Conservation (phyloP, 2,888 invertebrate genomes). For the Chironomus tentans region DNA sequence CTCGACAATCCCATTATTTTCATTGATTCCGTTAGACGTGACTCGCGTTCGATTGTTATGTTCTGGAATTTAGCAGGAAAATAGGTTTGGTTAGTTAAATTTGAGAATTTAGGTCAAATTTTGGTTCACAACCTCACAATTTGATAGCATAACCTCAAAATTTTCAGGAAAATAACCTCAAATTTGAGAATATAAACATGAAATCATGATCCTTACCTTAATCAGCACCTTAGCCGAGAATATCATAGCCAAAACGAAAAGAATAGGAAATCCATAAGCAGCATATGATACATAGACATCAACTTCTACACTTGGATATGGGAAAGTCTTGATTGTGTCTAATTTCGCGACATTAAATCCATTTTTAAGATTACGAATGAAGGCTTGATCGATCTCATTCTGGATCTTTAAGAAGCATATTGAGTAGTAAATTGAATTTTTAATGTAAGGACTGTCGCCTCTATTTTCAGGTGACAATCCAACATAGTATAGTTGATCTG, state of each 20-base stretch:
- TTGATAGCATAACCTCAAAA: neutral
- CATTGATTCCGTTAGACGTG: conserved; percentile 70
- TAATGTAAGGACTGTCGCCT: neutral
- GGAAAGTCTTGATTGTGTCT: conserved; percentile 47
- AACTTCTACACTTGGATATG: conserved; percentile 59
- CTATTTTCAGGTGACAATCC: neutral
- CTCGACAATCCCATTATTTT: conserved; percentile 82
- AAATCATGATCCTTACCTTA: conserved; percentile 38
- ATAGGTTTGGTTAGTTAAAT: too few species aligned
- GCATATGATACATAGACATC: conserved; percentile 59
- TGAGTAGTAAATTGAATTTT: conserved; percentile 48
- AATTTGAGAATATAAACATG: neutral
- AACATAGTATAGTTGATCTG: conserved; percentile 47
- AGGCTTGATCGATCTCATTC: conserved; percentile 46
- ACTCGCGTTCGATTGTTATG: conserved; percentile 53
- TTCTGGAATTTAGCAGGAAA: neutral
- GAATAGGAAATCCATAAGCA: conserved; percentile 58
- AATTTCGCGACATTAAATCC: conserved; percentile 33
- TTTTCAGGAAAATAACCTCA: neutral
- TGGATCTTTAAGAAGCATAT: conserved; percentile 62
- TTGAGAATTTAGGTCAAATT: too few species aligned
- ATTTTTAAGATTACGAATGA: conserved; percentile 31
- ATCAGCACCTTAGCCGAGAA: conserved; percentile 71
- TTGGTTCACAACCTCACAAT: neutral
- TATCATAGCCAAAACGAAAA: conserved; percentile 70